Conservation (phyloP, 2,113 vertebrate genomes). For the Seriola dumerili region DNA sequence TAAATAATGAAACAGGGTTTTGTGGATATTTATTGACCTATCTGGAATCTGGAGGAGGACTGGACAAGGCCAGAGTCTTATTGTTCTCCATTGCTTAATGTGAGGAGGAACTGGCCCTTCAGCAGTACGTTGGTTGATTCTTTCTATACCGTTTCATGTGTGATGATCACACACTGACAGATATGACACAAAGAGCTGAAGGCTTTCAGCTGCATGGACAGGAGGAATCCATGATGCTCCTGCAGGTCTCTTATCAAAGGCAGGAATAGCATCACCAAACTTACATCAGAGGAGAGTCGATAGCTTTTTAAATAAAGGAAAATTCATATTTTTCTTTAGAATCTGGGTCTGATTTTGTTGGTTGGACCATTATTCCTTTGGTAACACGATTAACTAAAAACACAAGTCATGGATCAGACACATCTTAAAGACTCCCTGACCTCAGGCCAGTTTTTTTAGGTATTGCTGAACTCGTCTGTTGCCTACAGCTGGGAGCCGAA, state of each 20-base stretch:
- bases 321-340: background rate
- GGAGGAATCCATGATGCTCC: conserved; percentile 21
- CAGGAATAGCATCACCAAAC: background rate
- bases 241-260: conserved; percentile 53
- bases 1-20: background rate
- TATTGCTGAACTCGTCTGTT: background rate
- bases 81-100: conserved; percentile 23
- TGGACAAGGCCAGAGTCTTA: conserved; percentile 11
- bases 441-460: background rate
- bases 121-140: conserved; percentile 2
- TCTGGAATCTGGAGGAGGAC: background rate
- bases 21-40: background rate
- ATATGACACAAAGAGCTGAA: conserved; percentile 32
- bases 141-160: conserved; percentile 47
- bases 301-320: conserved; percentile 48
- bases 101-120: conserved; percentile 12
- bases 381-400: background rate
- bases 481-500: background rate
- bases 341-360: background rate
- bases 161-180: conserved; percentile 54
- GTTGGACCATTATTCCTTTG: background rate
- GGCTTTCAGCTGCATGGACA: conserved; percentile 39
- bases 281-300: conserved; percentile 20
- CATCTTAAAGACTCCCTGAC: background rate
- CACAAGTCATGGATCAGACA: background rate